Base-by-base conservation (phyloP, 2,113 vertebrate genomes). In the Abramis brama region DNA sequence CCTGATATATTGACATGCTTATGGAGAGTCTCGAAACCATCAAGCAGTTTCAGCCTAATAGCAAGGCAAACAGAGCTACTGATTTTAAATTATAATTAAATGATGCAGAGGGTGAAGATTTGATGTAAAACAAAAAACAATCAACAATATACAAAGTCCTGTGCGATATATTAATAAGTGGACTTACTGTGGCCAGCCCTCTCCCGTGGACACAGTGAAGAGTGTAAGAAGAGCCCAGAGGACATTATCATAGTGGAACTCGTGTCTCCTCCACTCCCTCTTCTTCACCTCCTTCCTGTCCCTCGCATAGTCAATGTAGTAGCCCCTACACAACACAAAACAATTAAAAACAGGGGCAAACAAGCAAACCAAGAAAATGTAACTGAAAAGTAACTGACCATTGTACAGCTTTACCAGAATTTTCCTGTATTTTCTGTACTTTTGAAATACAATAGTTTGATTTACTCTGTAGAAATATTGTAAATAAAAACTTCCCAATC, bases 201-300 rank as follows among this genome's bases (percentile, higher is more conserved):
- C 98, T 27, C 98, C 98, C 0, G 98, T 99, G 66, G 98, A 99
- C 86, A 99, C 98, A 0, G 98, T 99, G 93, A 99, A 99, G n/a
- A 99, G 96, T 0, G 98, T 99, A 88, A 99, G 96, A 82, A 99
- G 94, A 12, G 98, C 98, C 98, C 98, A 99, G 92, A 98, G 96
- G 85, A 99, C 97, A 25, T 99, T 99, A 94, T 99, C 98, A 0
- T 99, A 99, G 91, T 99, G 98, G 88, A 99, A 99, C 88, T 99
- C 98, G 0, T 99, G 98, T 86, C 98, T 95, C 91, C 93, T 97
- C 98, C 98, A 99, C 88, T 99, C 97, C 76, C 98, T 95, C 87
- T 96, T 97, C 92, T 98, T 99, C 89, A 98, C 96, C 68, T 99
- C 97, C 95, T 98, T 99, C 88, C 96, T 97, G 93, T 98, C 98